Conservation (phyloP, 2,113 vertebrate genomes). For the Ondatra zibethicus region DNA sequence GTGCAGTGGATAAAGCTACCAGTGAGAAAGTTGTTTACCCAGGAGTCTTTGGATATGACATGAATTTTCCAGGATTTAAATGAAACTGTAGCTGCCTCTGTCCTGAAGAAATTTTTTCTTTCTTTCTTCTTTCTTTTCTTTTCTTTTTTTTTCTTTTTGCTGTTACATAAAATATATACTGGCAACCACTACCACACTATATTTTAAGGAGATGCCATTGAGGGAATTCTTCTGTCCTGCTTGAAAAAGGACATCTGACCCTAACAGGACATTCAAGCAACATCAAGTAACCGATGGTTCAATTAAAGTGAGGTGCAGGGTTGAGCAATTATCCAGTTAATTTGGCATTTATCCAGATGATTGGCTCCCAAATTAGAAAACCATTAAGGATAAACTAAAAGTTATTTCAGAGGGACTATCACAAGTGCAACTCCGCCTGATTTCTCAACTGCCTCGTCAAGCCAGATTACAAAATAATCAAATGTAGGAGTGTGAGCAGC, state of each 20-base stretch:
- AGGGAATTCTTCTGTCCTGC: not conserved
- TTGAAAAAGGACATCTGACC: not conserved
- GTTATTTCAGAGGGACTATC: conserved; percentile 67
- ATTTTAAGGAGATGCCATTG: not conserved
- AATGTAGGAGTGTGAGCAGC: conserved; percentile 31
- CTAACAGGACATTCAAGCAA: not conserved
- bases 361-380: conserved; percentile 68
- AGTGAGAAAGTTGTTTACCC: too few species aligned
- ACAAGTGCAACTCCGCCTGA: conserved; percentile 25
- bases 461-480: conserved; percentile 62
- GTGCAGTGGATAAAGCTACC: not conserved
- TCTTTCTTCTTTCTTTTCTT: not conserved
- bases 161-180: not conserved
- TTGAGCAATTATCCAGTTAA: conserved; percentile 66
- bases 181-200: not conserved
- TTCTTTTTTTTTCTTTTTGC: not conserved
- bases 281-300: conserved; percentile 44
- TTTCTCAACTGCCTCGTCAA: conserved; percentile 62
- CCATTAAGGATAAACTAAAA: conserved; percentile 57
- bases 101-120: not conserved
- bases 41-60: not conserved
- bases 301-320: conserved; percentile 41
- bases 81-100: not conserved
- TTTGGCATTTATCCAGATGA: conserved; percentile 67
- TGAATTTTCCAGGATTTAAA: not conserved